Conservation (phyloP, 2,113 vertebrate species). For the Asarcornis scutulata region DNA sequence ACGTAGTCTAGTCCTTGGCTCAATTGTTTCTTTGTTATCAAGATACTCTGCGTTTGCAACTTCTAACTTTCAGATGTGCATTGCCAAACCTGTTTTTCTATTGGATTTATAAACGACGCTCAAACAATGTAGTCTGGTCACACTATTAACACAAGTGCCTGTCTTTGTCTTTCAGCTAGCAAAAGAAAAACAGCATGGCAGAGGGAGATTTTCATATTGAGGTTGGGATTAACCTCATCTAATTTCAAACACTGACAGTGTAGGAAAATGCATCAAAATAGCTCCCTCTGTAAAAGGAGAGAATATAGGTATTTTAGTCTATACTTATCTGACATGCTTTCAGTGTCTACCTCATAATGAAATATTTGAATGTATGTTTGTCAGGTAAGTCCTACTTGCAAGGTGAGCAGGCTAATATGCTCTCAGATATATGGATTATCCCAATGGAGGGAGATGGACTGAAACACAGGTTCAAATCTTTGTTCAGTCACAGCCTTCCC, state of each 20-base stretch:
- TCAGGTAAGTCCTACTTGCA: not conserved
- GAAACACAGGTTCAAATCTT: not conserved
- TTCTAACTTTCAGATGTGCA: not conserved
- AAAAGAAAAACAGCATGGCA: not conserved
- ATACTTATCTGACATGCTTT: not conserved
- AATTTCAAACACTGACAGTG: not conserved
- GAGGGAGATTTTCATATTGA: not conserved
- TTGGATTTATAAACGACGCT: not conserved
- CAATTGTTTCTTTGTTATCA: not conserved
- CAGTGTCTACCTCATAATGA: not conserved
- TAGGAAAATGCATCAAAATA: not conserved
- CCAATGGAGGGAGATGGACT: not conserved
- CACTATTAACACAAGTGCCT: not conserved
- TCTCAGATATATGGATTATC: not conserved
- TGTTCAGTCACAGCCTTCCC: not conserved
- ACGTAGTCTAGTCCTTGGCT: accelerated
- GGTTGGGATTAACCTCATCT: not conserved
- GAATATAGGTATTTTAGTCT: not conserved
- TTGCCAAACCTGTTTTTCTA: not conserved
- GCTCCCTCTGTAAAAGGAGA: not conserved
- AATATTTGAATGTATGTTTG: not conserved
- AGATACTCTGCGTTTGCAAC: not conserved
- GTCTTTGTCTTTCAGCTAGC: not conserved
- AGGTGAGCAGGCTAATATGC: not conserved
- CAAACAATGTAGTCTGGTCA: not conserved